Base-by-base conservation (phyloP, 1,140 invertebrate genomes). In the Trypoxylus dichotomus region DNA sequence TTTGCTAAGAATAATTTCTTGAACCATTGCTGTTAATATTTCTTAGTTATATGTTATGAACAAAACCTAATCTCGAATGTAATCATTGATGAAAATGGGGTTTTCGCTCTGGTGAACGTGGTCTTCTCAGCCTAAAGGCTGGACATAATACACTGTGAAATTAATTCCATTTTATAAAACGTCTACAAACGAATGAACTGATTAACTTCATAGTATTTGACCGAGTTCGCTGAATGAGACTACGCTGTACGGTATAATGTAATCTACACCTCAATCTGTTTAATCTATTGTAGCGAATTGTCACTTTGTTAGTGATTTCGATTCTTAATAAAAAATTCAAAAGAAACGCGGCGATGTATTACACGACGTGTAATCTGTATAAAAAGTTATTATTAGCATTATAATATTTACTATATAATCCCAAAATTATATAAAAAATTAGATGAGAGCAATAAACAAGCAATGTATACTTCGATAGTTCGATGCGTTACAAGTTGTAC, bases 111-210 rank as follows among this genome's bases (percentile, higher is more conserved):
- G 13, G 11, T 68, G 60, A 68, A 68, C 27, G 11, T 68, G 60
- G 60, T 13, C 60, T 24, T 24, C 58, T 24, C 27, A 68, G 24
- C 5, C 60, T 10, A 58, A n/a, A 58, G 8, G 60, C 24, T 68
- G 27, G 15, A 68, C 60, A 68, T 68, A 68, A 68, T 68, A 27
- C 27, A 68, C 60, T 68, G 60, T 68, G 60, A 68, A 68, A 68
- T 68, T 68, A 68, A 68, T 68, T 68, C 21, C 15, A 68, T 68
- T 68, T 13, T 68, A 3, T 68, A 68, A 13, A 68, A 5, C 24
- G 24, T 68, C 13, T 68, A 29, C 27, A 24, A 68, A 15, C 21
- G 60, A 68, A 68, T 68, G 60, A 24, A 68, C 60, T 27, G 27
- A 68, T 29, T 68, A 68, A 68, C 27, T 29, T 68, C 47, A 68